Percentiles rank a stretch among this genome's conserved stretches.
Conservation (phyloP, 1,140 invertebrate genomes). For the Pseudomyrmex gracilis region DNA sequence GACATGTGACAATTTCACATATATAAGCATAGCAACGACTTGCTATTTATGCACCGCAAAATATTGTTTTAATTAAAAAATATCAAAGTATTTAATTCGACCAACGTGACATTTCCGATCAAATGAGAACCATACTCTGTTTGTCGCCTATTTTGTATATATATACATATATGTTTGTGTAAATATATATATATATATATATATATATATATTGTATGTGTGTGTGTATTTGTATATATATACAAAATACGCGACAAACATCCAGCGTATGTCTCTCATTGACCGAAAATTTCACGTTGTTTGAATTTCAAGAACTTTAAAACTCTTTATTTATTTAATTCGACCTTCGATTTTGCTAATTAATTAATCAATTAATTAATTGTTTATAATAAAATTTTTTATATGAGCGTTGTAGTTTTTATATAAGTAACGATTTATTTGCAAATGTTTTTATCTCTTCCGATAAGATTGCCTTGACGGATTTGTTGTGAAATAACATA, state of each 20-base stretch:
- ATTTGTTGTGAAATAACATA: constrained; percentile 3
- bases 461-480: background rate
- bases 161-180: too few relatives aligned
- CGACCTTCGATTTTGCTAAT: constrained; percentile 35
- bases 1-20: constrained; percentile 19
- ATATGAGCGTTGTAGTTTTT: background rate
- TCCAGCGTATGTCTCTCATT: too few relatives aligned
- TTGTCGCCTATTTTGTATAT: too few relatives aligned
- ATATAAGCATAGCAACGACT: background rate
- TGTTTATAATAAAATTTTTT: background rate
- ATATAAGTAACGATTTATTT: constrained; percentile 19
- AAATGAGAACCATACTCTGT: too few relatives aligned
- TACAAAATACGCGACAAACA: too few relatives aligned
- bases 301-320: too few relatives aligned
- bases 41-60: constrained; percentile 4
- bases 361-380: constrained; percentile 41
- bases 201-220: too few relatives aligned
- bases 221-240: too few relatives aligned
- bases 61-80: constrained; percentile 51
- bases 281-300: too few relatives aligned
- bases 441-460: constrained; percentile 28
- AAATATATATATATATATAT: too few relatives aligned
- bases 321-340: constrained; percentile 44
- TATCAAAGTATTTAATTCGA: background rate
- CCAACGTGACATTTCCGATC: too few relatives aligned